phyloP scores from a whole-genome alignment of 1,140 invertebrate genomes.

The Centruroides vittatus region DNA sequence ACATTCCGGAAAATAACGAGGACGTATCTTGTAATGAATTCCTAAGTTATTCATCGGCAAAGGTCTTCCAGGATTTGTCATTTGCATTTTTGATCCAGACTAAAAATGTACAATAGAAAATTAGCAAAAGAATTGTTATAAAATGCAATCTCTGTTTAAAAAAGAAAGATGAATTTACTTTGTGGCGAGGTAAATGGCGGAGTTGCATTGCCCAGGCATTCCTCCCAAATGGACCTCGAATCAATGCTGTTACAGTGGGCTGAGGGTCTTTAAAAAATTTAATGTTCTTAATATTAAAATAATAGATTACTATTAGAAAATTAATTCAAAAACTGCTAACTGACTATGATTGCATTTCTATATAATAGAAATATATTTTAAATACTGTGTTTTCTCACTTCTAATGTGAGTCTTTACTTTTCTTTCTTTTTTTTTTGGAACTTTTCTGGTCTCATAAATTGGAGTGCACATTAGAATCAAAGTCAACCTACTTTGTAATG shows the following conservation, averaged over 20 bases:
- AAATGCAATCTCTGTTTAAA: neutral
- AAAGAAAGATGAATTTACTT: conserved; percentile 24
- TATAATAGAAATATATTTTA: too few species aligned
- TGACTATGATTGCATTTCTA: too few species aligned
- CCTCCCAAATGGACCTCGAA: conserved; percentile 79
- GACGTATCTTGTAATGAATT: conserved; percentile 41
- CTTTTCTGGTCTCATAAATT: too few species aligned
- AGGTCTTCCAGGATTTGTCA: conserved; percentile 57
- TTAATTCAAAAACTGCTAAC: too few species aligned
- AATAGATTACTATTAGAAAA: too few species aligned
- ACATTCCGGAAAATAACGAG: conserved; percentile 65
- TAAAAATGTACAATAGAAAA: neutral
- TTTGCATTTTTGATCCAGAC: conserved; percentile 47
- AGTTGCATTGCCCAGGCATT: conserved; percentile 88
- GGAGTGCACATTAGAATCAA: too few species aligned
- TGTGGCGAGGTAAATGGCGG: conserved; percentile 61
- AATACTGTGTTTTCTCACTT: too few species aligned
- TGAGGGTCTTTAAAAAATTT: conserved; percentile 30
- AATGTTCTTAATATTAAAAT: neutral
- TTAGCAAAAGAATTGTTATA: neutral
- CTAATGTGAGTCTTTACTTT: too few species aligned
- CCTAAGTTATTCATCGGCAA: conserved; percentile 54
- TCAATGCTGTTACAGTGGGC: conserved; percentile 52
- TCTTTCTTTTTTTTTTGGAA: too few species aligned
- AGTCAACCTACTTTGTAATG: too few species aligned